A percentile compares a stretch with the other conserved stretches of the same genome.
Evolutionary conservation across 2,113 vertebrate species (phyloP).

Genomic region (Nanorana parkeri): DNA sequence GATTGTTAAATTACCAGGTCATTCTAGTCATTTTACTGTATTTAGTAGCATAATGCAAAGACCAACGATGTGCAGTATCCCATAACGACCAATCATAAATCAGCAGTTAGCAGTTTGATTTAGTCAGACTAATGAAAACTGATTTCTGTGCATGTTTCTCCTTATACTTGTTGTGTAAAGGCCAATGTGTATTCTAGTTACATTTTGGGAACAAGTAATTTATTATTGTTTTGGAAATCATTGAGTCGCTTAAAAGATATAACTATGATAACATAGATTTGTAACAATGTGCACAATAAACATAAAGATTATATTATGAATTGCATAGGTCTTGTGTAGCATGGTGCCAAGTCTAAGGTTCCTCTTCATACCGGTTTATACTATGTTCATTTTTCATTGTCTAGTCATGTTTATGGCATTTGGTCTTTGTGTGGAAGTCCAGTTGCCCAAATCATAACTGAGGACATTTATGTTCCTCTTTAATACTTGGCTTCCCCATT

Average conservation of each 20-base stretch:
- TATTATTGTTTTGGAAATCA: slow-evolving; percentile 59
- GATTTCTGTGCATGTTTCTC: too few species aligned
- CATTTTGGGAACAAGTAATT: slow-evolving; percentile 59
- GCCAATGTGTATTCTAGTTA: too few species aligned
- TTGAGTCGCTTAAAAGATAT: slow-evolving; percentile 50
- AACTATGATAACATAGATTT: slow-evolving; percentile 36
- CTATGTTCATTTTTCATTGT: slow-evolving; percentile 1
- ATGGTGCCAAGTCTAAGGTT: neutral
- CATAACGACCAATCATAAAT: too few species aligned
- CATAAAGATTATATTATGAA: slow-evolving; percentile 7
- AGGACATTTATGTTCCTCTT: neutral
- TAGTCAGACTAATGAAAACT: too few species aligned
- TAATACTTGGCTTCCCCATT: neutral
- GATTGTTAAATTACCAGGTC: too few species aligned
- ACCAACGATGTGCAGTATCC: too few species aligned
- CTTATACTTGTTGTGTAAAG: too few species aligned
- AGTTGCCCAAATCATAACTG: neutral
- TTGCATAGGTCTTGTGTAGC: neutral
- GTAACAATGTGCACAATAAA: slow-evolving; percentile 43
- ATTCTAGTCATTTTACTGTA: too few species aligned
- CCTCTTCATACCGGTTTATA: neutral
- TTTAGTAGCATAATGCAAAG: too few species aligned
- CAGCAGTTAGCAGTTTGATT: too few species aligned
- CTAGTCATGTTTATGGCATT: neutral
- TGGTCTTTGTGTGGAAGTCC: neutral